A percentile compares a stretch with the other conserved stretches of the same genome.
Evolutionary conservation across 2,888 invertebrate species (phyloP).

Genomic region (Hyposoter didymator): DNA sequence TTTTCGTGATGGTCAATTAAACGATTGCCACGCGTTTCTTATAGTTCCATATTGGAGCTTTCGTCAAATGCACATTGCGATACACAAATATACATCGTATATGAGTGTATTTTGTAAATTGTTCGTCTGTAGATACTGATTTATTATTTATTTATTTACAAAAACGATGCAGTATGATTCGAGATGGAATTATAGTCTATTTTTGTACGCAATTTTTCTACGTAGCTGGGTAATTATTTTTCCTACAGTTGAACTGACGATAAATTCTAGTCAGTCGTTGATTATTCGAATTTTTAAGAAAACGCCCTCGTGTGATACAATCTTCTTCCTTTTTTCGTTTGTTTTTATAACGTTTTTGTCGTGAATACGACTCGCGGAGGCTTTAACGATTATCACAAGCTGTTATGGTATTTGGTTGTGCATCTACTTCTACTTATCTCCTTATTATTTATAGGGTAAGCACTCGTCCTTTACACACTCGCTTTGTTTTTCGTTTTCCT

Average conservation of each 20-base stretch:
- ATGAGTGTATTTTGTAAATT: not conserved
- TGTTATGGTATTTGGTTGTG: slow-evolving; percentile 79
- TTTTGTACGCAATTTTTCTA: slow-evolving; percentile 58
- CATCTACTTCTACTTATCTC: slow-evolving; percentile 78
- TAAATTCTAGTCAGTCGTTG: slow-evolving; percentile 32
- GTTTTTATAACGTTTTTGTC: not conserved
- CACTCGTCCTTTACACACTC: slow-evolving; percentile 78
- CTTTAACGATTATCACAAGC: slow-evolving; percentile 53
- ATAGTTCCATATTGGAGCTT: slow-evolving; percentile 32
- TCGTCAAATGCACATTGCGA: slow-evolving; percentile 41
- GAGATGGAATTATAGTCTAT: slow-evolving; percentile 16
- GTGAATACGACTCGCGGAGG: slow-evolving; percentile 18
- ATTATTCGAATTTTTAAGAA: slow-evolving; percentile 23
- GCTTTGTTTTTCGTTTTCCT: slow-evolving; percentile 59
- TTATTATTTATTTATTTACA: slow-evolving; percentile 5
- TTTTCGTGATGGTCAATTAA: slow-evolving; percentile 54
- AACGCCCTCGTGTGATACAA: slow-evolving; percentile 11
- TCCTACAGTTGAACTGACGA: slow-evolving; percentile 23
- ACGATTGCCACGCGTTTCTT: slow-evolving; percentile 40
- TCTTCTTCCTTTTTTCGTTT: not conserved
- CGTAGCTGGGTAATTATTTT: slow-evolving; percentile 39
- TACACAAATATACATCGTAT: not conserved
- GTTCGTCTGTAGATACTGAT: slow-evolving; percentile 16
- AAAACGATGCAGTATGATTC: not conserved
- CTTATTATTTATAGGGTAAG: slow-evolving; percentile 83